Evolutionary conservation across 37 sponge, comb jelly and placozoan species (phyloP).

Genomic region (Geodia barretti): DNA sequence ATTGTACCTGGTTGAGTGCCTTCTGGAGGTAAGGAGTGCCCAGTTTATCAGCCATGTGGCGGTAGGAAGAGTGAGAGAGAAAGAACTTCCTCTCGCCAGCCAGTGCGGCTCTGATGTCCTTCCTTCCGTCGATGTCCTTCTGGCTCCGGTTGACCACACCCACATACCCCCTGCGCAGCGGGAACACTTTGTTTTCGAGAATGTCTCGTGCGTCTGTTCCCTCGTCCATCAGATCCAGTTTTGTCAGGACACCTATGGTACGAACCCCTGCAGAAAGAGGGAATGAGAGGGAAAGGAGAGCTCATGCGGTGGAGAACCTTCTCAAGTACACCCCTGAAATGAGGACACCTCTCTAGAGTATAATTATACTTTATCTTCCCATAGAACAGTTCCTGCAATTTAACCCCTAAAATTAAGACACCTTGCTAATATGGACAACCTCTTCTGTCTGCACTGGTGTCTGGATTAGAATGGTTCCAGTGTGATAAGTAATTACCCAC

Average conservation of each 20-base stretch:
- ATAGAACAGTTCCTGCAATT: too few species aligned
- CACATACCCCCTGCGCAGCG: constrained; percentile 93
- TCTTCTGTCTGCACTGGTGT: too few species aligned
- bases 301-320: too few species aligned
- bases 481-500: too few species aligned
- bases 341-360: too few species aligned
- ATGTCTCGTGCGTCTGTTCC: constrained; percentile 96
- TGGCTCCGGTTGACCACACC: constrained; percentile 99
- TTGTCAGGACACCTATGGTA: constrained; percentile 95
- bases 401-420: too few species aligned
- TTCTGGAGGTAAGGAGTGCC: constrained; percentile 96
- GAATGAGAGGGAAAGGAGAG: not conserved
- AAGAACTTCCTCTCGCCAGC: constrained; percentile 97
- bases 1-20: constrained; percentile 85
- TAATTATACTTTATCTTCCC: too few species aligned
- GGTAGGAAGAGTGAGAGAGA: constrained; percentile 90
- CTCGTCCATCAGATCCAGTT: constrained; percentile 99
- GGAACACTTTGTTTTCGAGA: constrained; percentile 91
- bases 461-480: too few species aligned
- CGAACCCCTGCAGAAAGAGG: constrained; percentile 41
- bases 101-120: constrained; percentile 97
- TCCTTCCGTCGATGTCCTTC: constrained; percentile 96
- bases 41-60: constrained; percentile 95
- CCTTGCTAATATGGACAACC: too few species aligned
- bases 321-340: too few species aligned